Evolutionary conservation across 2,113 vertebrate genomes (phyloP).

Genomic region (Calyptommatus sinebrachiatus): DNA sequence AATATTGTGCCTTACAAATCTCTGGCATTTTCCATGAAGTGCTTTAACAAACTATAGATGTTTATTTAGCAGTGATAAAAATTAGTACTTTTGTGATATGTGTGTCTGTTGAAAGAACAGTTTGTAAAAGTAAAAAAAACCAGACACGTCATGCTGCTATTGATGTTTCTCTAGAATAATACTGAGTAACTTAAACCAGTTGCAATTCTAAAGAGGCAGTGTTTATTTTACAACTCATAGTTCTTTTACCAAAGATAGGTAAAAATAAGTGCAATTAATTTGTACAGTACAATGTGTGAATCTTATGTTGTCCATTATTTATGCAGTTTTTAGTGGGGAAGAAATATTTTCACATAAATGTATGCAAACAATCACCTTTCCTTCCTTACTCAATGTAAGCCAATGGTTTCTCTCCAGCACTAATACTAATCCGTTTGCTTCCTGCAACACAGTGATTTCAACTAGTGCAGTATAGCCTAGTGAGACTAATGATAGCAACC

Average conservation of each 20-base stretch:
- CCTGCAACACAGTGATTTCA: background rate
- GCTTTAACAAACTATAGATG: background rate
- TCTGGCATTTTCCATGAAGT: background rate
- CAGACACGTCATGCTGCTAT: background rate
- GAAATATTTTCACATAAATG: background rate
- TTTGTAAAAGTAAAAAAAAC: background rate
- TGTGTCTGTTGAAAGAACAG: background rate
- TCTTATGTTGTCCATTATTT: background rate
- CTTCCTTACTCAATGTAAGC: background rate
- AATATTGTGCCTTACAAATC: background rate
- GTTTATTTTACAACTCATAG: background rate
- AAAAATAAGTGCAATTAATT: background rate
- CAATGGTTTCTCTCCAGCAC: background rate
- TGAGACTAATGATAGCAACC: background rate
- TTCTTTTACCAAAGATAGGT: background rate
- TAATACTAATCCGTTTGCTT: background rate
- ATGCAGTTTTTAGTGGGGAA: background rate
- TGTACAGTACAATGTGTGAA: background rate
- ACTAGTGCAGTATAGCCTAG: background rate
- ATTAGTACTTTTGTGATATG: background rate
- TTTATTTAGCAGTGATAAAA: background rate
- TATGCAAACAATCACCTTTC: background rate
- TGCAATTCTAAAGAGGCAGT: background rate
- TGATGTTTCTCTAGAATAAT: background rate
- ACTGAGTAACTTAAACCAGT: background rate